Percentiles rank a stretch among this genome's conserved stretches.
phyloP scores from a whole-genome alignment of 1,140 invertebrate genomes.

The Pectinophora gossypiella region DNA sequence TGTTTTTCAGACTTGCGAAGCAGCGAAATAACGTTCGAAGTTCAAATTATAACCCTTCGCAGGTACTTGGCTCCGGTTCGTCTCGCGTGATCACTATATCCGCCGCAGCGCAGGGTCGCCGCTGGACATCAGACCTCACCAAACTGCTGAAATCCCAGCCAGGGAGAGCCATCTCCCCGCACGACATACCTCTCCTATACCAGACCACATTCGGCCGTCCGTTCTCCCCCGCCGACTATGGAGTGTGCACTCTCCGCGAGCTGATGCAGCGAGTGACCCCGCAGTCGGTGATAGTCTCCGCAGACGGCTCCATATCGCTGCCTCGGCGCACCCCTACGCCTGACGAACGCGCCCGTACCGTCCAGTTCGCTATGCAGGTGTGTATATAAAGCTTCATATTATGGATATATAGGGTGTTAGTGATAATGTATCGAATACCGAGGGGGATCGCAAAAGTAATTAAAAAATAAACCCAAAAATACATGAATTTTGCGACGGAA shows the following conservation, averaged over 20 bases:
- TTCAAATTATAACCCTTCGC: too few species aligned
- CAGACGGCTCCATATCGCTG: conserved; percentile 49
- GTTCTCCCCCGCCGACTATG: conserved; percentile 61
- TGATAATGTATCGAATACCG: too few species aligned
- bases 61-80: conserved; percentile 93
- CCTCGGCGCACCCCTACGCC: conserved; percentile 55
- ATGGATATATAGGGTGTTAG: too few species aligned
- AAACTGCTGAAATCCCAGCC: conserved; percentile 89
- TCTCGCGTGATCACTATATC: conserved; percentile 91
- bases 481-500: too few species aligned
- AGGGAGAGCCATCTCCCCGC: conserved; percentile 83
- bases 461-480: too few species aligned
- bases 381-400: too few species aligned
- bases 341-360: conserved; percentile 50
- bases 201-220: conserved; percentile 79
- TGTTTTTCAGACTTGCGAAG: too few species aligned
- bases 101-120: conserved; percentile 89
- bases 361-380: conserved; percentile 69
- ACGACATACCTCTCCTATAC: conserved; percentile 86
- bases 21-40: too few species aligned
- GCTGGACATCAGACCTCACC: conserved; percentile 92
- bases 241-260: conserved; percentile 62
- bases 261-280: conserved; percentile 48
- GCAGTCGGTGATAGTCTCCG: conserved; percentile 33
- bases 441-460: too few species aligned